phyloP scores from a whole-genome alignment of 2,888 invertebrate genomes.

The Flexamia atlantica region DNA sequence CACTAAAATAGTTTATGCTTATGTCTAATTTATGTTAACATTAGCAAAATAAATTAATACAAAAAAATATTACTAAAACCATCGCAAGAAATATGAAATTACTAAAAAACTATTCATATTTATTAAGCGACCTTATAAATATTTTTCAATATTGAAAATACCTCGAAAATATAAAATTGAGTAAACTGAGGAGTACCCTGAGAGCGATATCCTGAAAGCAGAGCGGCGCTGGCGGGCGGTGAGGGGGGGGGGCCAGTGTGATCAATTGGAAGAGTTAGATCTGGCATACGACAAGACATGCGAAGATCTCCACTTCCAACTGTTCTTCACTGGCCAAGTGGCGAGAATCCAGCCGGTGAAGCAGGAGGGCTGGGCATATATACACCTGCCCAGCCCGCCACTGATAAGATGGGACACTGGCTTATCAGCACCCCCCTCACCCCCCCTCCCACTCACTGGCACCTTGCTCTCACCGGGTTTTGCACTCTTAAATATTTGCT shows the following conservation, averaged over 20 bases:
- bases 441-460: background rate
- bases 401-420: slow-evolving; percentile 67
- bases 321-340: slow-evolving; percentile 72
- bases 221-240: background rate
- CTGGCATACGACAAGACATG: slow-evolving; percentile 79
- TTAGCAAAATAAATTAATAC: too few relatives aligned
- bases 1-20: too few relatives aligned
- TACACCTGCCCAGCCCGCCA: slow-evolving; percentile 66
- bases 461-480: background rate
- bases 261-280: slow-evolving; percentile 88
- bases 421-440: slow-evolving; percentile 51
- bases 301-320: slow-evolving; percentile 84
- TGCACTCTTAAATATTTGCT: slow-evolving; percentile 50
- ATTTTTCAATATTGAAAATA: background rate
- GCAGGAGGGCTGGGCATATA: slow-evolving; percentile 62
- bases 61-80: too few relatives aligned
- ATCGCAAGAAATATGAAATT: too few relatives aligned
- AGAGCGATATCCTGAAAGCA: slow-evolving; percentile 23
- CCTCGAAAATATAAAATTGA: background rate
- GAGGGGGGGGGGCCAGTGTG: slow-evolving; percentile 69
- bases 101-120: too few relatives aligned
- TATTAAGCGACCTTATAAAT: too few relatives aligned
- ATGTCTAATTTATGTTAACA: too few relatives aligned
- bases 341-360: slow-evolving; percentile 12
- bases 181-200: background rate